These are phyloP conservation scores for Xylophagus ater DNA, from an alignment of 2,888 invertebrate species.

Conservation along the genomic window DNA sequence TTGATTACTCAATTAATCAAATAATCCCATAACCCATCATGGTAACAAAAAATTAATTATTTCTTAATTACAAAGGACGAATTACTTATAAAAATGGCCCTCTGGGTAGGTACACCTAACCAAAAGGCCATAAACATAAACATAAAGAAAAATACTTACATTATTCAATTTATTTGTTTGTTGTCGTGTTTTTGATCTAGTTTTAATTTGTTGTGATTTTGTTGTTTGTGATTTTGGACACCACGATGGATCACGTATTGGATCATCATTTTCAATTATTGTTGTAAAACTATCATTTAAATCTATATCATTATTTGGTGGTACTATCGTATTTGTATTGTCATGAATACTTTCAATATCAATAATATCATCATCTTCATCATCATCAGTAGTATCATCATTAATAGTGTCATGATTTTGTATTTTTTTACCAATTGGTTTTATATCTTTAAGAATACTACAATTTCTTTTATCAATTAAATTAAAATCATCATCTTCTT, in stretches of 20 bases:
- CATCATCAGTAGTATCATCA: conserved; percentile 16
- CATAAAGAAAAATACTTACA: conserved; percentile 5
- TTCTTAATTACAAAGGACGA: no score
- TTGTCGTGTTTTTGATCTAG: background rate
- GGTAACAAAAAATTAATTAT: no score
- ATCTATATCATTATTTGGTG: conserved; percentile 4
- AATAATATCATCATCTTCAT: conserved; percentile 35
- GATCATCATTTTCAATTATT: conserved; percentile 27
- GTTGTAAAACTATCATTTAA: conserved; percentile 18
- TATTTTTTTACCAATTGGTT: background rate
- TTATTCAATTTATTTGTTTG: conserved; percentile 3
- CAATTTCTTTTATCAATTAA: background rate
- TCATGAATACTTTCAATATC: conserved; percentile 36
- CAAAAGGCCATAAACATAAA: no score
- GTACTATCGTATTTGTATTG: conserved; percentile 18
- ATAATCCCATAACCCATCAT: no score
- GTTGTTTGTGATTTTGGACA: conserved; percentile 20
- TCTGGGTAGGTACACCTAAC: no score
- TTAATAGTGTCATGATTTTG: conserved; percentile 2
- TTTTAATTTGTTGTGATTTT: background rate
- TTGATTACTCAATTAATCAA: no score
- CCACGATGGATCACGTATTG: conserved; percentile 34
- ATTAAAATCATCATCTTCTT: conserved; percentile 36
- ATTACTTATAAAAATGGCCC: no score
- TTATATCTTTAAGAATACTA: conserved; percentile 1